phyloP scores from a whole-genome alignment of 2,797 vertebrate species.

The Eulemur mongoz region DNA sequence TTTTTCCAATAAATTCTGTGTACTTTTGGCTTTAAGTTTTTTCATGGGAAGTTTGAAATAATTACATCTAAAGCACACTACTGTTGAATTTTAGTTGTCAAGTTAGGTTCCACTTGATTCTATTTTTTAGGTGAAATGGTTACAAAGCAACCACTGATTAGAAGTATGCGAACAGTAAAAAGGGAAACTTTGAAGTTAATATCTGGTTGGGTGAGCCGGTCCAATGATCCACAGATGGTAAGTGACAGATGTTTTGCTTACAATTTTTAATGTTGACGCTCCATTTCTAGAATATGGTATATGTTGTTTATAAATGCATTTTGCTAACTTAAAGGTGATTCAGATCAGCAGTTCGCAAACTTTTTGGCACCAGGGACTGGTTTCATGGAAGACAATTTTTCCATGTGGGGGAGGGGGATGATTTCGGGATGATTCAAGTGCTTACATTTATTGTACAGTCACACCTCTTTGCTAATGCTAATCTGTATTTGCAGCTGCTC shows the following conservation, averaged over 20 bases:
- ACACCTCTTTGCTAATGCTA: too few species aligned
- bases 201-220: constrained; percentile 98
- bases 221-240: constrained; percentile 98
- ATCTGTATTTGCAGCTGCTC: too few species aligned
- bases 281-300: background rate
- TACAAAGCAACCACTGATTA: constrained; percentile 96
- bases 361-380: too few species aligned
- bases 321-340: background rate
- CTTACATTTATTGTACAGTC: too few species aligned
- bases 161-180: constrained; percentile 98
- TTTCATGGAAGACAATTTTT: too few species aligned
- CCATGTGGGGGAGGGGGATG: too few species aligned
- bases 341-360: background rate
- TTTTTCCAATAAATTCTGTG: background rate
- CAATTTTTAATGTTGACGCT: background rate
- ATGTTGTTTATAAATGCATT: background rate
- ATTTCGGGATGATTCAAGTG: too few species aligned
- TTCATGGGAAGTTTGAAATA: background rate
- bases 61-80: background rate
- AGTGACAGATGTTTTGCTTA: constrained; percentile 76
- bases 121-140: constrained; percentile 94
- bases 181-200: constrained; percentile 97
- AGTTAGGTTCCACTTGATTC: background rate
- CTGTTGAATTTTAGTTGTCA: background rate
- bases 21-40: background rate